phyloP scores from a whole-genome alignment of 1,140 invertebrate genomes.

The Phocides pigmalion region DNA sequence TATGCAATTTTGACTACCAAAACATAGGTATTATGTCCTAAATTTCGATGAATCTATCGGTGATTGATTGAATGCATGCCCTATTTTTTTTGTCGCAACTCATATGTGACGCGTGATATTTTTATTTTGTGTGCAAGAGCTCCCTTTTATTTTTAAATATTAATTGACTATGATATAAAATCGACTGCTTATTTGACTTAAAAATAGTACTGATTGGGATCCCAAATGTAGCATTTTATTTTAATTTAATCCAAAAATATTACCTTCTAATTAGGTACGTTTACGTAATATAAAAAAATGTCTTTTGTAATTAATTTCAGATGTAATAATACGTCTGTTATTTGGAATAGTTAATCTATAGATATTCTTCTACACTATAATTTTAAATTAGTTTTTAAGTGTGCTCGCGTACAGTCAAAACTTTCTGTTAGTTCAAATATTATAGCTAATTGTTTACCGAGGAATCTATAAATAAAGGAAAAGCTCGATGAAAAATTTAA shows the following conservation, averaged over 20 bases:
- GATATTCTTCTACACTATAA: conserved; percentile 63
- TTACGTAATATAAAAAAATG: conserved; percentile 21
- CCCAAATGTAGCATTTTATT: conserved; percentile 34
- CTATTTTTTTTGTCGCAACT: conserved; percentile 31
- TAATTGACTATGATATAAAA: conserved; percentile 29
- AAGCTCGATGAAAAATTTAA: background rate
- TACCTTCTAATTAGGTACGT: conserved; percentile 10
- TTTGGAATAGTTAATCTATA: conserved; percentile 45
- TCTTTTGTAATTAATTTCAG: conserved; percentile 34
- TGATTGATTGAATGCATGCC: conserved; percentile 21
- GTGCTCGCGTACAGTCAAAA: conserved; percentile 57
- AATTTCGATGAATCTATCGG: conserved; percentile 34
- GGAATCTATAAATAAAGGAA: conserved; percentile 45
- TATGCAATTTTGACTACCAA: conserved; percentile 49
- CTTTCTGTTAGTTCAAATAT: conserved; percentile 75
- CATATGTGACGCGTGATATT: conserved; percentile 35
- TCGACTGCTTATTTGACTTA: conserved; percentile 33
- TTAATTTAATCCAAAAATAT: conserved; percentile 30
- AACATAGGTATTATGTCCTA: conserved; percentile 41
- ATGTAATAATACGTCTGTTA: conserved; percentile 38
- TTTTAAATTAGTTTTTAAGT: conserved; percentile 57
- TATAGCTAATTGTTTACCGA: conserved; percentile 71
- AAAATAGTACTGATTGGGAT: conserved; percentile 32
- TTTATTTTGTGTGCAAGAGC: conserved; percentile 35
- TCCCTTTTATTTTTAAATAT: conserved; percentile 32